phyloP scores from a whole-genome alignment of 2,888 invertebrate genomes.

The Rotaria socialis region DNA sequence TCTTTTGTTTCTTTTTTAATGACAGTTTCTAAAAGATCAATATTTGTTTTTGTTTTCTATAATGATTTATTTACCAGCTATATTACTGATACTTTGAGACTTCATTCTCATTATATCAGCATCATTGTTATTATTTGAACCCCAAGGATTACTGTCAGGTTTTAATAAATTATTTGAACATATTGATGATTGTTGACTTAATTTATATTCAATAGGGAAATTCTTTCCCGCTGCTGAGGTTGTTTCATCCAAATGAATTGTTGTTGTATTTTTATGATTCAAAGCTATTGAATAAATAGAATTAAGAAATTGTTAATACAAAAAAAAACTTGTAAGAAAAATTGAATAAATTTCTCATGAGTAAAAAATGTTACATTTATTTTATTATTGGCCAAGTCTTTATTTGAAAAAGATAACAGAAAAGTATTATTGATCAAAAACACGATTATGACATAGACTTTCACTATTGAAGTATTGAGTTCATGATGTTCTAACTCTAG shows the following conservation, averaged over 20 bases:
- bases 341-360: no score
- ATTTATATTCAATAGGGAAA: neutral
- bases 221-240: neutral
- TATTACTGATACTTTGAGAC: conserved; percentile 43
- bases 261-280: conserved; percentile 17
- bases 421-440: no score
- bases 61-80: conserved; percentile 38
- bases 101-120: neutral
- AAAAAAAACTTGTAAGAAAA: no score
- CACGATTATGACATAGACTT: no score
- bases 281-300: neutral
- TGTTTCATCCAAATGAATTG: neutral
- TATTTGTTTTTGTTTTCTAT: neutral
- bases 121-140: neutral
- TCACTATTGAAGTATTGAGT: no score
- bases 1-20: conserved; percentile 26
- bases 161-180: conserved; percentile 18
- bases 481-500: no score
- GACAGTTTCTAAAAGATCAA: conserved; percentile 18
- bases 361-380: no score
- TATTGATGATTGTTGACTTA: neutral
- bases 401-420: no score
- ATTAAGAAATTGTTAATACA: neutral
- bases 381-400: no score
- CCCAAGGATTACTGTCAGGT: conserved; percentile 5